These are phyloP conservation scores for Agelastica alni DNA, from an alignment of 2,888 invertebrate species.

Conservation along the genomic window DNA sequence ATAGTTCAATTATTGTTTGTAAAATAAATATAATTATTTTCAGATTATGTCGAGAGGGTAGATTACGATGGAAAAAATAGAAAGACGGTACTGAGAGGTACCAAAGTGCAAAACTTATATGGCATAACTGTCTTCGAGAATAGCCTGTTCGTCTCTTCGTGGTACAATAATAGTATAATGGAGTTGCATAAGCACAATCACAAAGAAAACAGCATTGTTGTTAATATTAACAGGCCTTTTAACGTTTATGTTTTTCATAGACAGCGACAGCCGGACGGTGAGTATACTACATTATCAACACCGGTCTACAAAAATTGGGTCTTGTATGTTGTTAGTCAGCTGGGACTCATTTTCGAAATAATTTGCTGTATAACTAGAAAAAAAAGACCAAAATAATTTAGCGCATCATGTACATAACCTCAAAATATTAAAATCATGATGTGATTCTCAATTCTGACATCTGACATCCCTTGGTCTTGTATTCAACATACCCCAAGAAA, in stretches of 20 bases:
- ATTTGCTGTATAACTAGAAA: too few relatives aligned
- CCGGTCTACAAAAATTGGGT: too few relatives aligned
- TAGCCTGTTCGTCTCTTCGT: slow-evolving; percentile 73
- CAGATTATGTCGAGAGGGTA: slow-evolving; percentile 74
- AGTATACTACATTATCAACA: too few relatives aligned
- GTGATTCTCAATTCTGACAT: too few relatives aligned
- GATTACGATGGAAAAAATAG: slow-evolving; percentile 76
- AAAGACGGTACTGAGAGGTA: slow-evolving; percentile 61
- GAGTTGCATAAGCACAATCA: slow-evolving; percentile 64
- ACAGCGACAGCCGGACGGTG: slow-evolving; percentile 75
- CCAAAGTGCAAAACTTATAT: slow-evolving; percentile 68
- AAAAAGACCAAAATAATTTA: too few relatives aligned
- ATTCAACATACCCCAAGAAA: too few relatives aligned
- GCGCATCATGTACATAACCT: too few relatives aligned
- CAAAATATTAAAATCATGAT: too few relatives aligned
- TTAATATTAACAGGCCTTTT: slow-evolving; percentile 64
- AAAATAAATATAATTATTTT: background rate
- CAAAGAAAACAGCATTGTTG: slow-evolving; percentile 45
- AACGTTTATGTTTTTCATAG: slow-evolving; percentile 76
- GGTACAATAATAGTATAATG: slow-evolving; percentile 68
- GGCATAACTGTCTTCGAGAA: slow-evolving; percentile 76
- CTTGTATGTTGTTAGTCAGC: too few relatives aligned
- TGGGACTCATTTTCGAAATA: too few relatives aligned
- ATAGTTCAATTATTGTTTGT: too few relatives aligned
- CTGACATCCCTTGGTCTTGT: too few relatives aligned